Conservation (phyloP, 2,113 vertebrate species). For the Pungitius pungitius region DNA sequence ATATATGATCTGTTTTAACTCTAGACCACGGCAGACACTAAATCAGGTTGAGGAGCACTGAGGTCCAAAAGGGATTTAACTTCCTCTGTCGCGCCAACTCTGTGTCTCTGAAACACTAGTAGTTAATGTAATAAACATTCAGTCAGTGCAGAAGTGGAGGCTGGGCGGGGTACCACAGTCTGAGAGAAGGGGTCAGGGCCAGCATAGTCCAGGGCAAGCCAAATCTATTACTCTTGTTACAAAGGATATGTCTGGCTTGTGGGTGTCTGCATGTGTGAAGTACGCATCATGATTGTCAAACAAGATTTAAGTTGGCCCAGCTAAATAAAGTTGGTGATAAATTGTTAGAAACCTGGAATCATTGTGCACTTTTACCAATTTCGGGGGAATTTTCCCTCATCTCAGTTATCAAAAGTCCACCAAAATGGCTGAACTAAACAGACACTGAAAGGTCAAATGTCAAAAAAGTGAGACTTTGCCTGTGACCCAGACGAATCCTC, state of each 20-base stretch:
- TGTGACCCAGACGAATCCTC: slow-evolving; percentile 91
- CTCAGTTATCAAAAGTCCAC: not conserved
- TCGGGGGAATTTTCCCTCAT: not conserved
- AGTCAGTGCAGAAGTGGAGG: slow-evolving; percentile 3
- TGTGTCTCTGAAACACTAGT: slow-evolving; percentile 51
- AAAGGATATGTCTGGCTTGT: not conserved
- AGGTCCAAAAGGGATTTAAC: slow-evolving; percentile 51
- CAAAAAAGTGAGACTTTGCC: slow-evolving; percentile 62
- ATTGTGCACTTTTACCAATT: not conserved
- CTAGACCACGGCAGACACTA: slow-evolving; percentile 18
- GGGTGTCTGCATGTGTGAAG: not conserved
- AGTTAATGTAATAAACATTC: slow-evolving; percentile 57
- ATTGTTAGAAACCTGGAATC: not conserved
- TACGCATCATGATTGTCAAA: not conserved
- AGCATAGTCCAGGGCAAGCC: too few species aligned
- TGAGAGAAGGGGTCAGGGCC: slow-evolving; percentile 10
- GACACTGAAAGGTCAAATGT: slow-evolving; percentile 19
- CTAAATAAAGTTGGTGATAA: slow-evolving; percentile 1
- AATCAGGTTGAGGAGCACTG: slow-evolving; percentile 47
- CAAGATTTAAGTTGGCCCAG: not conserved
- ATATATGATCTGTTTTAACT: slow-evolving; percentile 1
- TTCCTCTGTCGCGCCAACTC: slow-evolving; percentile 39
- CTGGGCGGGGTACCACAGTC: slow-evolving; percentile 14
- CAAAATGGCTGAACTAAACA: not conserved
- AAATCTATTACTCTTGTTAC: not conserved